Percentiles rank a stretch among this genome's conserved stretches.
phyloP scores from a whole-genome alignment of 2,113 vertebrate species.

The Emydura subglobosa region DNA sequence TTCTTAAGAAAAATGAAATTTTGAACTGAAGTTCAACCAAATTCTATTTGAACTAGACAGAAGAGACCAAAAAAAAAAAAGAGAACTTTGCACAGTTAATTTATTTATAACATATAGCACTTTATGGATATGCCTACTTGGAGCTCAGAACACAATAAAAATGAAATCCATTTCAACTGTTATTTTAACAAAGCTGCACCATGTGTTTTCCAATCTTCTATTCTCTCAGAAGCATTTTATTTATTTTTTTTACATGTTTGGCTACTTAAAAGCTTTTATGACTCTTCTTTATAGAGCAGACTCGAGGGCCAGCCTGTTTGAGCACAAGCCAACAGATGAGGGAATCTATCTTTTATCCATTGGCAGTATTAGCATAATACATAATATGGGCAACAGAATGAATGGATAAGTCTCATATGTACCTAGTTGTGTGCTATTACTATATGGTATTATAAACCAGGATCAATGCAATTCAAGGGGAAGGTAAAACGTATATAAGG shows the following conservation, averaged over 20 bases:
- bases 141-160: background rate
- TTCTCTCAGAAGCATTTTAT: slow-evolving; percentile 16
- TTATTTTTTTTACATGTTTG: slow-evolving; percentile 10
- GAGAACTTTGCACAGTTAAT: background rate
- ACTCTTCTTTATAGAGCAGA: slow-evolving; percentile 47
- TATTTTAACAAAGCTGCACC: background rate
- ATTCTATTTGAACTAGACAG: background rate
- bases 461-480: slow-evolving; percentile 46
- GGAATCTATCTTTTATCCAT: background rate
- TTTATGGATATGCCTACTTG: background rate
- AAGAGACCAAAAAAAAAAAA: background rate
- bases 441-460: slow-evolving; percentile 1
- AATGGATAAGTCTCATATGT: slow-evolving; percentile 7
- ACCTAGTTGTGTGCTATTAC: background rate
- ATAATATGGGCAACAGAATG: background rate
- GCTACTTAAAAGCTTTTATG: slow-evolving; percentile 32
- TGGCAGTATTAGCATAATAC: background rate
- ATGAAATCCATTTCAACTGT: background rate
- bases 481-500: slow-evolving; percentile 16
- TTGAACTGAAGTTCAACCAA: background rate
- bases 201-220: slow-evolving; percentile 18
- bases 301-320: background rate
- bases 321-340: background rate
- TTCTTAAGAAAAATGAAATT: background rate
- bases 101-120: background rate